phyloP scores from a whole-genome alignment of 2,888 invertebrate species.

The Lasius fuliginosus region DNA sequence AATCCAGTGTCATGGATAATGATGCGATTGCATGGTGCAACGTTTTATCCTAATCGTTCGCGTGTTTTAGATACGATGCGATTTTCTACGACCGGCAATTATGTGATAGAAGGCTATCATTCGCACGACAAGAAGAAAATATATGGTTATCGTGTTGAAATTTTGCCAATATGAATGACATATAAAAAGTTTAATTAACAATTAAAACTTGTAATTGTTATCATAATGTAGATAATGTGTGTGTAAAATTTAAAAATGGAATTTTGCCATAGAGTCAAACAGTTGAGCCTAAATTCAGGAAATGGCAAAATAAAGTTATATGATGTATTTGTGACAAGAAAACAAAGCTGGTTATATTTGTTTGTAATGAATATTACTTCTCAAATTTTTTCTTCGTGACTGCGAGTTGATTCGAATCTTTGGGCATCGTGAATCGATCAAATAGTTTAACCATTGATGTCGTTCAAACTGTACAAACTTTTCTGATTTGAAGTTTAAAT shows the following conservation, averaged over 20 bases:
- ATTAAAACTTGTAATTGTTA: constrained; percentile 5
- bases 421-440: not conserved
- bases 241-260: too few relatives aligned
- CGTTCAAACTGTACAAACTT: not conserved
- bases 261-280: not conserved
- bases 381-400: not conserved
- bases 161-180: not conserved
- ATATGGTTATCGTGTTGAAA: constrained; percentile 9
- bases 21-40: constrained; percentile 7
- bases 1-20: constrained; percentile 8
- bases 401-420: not conserved
- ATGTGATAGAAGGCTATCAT: constrained; percentile 6
- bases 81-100: not conserved
- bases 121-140: not conserved
- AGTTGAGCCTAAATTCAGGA: not conserved
- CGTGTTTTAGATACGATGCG: constrained; percentile 1
- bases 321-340: not conserved
- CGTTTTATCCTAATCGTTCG: constrained; percentile 16
- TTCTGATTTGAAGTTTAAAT: constrained; percentile 12
- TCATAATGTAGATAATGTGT: not conserved
- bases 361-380: constrained; percentile 1
- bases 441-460: not conserved
- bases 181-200: constrained; percentile 5
- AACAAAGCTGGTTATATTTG: not conserved
- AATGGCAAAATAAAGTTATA: not conserved